Conservation (phyloP, 2,113 vertebrate genomes). For the Promerops cafer region DNA sequence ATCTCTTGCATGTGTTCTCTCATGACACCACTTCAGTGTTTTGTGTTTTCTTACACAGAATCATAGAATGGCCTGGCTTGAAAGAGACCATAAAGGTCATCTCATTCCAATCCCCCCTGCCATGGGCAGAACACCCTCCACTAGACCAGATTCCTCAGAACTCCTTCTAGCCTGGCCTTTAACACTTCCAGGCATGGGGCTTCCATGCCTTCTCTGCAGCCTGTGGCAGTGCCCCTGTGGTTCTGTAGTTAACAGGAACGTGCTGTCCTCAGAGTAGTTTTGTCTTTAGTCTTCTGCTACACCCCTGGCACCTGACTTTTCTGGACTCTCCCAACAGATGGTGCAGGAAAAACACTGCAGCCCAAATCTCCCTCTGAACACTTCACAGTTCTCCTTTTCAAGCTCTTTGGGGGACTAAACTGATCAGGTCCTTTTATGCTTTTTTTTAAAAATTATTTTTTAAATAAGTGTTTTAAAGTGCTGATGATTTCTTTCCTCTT, state of each 20-base stretch:
- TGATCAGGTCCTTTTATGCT: not conserved
- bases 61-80: not conserved
- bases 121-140: not conserved
- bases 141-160: not conserved
- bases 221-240: not conserved
- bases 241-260: not conserved
- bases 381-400: not conserved
- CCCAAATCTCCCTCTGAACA: not conserved
- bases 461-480: not conserved
- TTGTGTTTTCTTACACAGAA: not conserved
- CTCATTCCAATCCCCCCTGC: not conserved
- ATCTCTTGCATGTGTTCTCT: not conserved
- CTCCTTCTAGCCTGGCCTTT: not conserved
- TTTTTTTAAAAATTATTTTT: not conserved
- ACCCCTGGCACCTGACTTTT: not conserved
- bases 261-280: not conserved
- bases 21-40: not conserved
- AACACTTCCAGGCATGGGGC: not conserved
- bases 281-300: not conserved
- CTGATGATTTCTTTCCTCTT: not conserved
- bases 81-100: not conserved
- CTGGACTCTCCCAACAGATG: accelerated
- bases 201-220: not conserved
- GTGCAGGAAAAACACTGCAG: no score
- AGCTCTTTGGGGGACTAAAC: not conserved